Conservation (phyloP, 2,797 vertebrate genomes). For the Epinephelus awoara region DNA sequence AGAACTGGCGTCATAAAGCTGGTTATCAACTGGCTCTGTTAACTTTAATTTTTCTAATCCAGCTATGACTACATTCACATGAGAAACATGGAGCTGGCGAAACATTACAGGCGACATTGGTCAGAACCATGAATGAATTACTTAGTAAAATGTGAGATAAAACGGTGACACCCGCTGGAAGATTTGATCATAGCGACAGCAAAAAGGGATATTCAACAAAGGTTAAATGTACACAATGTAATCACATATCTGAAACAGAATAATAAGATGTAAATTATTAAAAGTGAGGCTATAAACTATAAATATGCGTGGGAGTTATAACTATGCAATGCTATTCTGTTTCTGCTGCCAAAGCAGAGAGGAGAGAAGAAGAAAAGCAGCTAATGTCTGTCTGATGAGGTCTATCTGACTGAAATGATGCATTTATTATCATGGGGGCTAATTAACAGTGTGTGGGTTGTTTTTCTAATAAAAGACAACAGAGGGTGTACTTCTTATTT, state of each 20-base stretch:
- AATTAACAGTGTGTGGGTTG: neutral
- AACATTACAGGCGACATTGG: neutral
- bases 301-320: neutral
- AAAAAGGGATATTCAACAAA: neutral
- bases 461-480: neutral
- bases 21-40: no score
- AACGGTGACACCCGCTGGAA: neutral
- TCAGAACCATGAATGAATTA: neutral
- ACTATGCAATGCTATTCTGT: neutral
- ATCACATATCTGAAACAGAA: no score
- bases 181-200: neutral
- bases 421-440: neutral
- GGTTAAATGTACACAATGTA: neutral
- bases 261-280: neutral
- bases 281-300: neutral
- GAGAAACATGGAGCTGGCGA: neutral
- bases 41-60: no score
- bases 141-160: neutral
- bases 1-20: no score
- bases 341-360: neutral
- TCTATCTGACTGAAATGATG: neutral
- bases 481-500: neutral
- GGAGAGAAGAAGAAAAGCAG: neutral
- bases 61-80: neutral
- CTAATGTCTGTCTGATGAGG: neutral